Conservation (phyloP, 2,888 invertebrate genomes). For the Cataglyphis livida region DNA sequence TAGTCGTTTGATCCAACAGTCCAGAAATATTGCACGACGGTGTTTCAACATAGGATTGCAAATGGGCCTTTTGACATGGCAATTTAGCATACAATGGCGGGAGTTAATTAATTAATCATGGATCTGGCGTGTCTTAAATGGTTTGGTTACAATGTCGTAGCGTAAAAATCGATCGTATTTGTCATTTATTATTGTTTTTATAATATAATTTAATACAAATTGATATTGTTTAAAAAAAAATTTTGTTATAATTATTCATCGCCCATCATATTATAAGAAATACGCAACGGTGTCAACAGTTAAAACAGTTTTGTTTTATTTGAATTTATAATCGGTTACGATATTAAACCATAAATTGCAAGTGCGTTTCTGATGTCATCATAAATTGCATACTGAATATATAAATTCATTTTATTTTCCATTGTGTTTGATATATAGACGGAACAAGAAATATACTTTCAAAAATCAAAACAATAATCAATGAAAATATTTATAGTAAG, state of each 20-base stretch:
- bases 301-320: background rate
- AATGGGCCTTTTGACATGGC: slow-evolving; percentile 7
- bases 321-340: slow-evolving; percentile 1
- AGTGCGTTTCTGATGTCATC: background rate
- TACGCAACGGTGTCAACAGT: background rate
- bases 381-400: slow-evolving; percentile 15
- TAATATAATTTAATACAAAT: background rate
- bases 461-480: background rate
- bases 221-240: background rate
- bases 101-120: slow-evolving; percentile 60
- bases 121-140: slow-evolving; percentile 52
- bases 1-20: slow-evolving; percentile 6
- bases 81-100: slow-evolving; percentile 70
- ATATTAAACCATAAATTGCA: slow-evolving; percentile 39
- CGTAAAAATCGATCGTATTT: background rate
- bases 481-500: background rate
- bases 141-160: background rate
- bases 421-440: background rate
- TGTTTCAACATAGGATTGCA: slow-evolving; percentile 33
- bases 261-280: background rate
- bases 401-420: slow-evolving; percentile 7
- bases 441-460: background rate
- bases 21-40: slow-evolving; percentile 20
- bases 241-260: background rate
- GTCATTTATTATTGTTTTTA: background rate